Conservation (phyloP, 2,888 invertebrate species). For the Hypena proboscidalis region DNA sequence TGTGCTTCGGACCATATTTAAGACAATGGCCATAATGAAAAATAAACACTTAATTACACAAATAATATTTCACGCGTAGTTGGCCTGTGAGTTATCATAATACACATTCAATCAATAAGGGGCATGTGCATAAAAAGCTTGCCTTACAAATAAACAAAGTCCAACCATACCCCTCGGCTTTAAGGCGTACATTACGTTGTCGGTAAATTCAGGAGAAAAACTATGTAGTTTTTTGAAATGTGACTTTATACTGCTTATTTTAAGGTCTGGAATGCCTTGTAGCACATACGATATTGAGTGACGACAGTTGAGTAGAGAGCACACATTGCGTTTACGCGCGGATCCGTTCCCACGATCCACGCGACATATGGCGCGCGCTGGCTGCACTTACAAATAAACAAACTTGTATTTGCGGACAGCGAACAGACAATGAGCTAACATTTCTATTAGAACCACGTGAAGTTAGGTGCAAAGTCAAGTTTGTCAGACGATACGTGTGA, state of each 20-base stretch:
- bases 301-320: conserved; percentile 71
- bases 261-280: conserved; percentile 44
- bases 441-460: too few relatives aligned
- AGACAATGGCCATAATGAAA: conserved; percentile 41
- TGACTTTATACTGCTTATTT: conserved; percentile 43
- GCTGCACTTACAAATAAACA: conserved; percentile 71
- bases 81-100: conserved; percentile 66
- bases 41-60: conserved; percentile 55
- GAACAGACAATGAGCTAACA: too few relatives aligned
- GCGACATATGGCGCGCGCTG: conserved; percentile 83
- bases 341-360: conserved; percentile 81
- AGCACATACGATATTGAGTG: conserved; percentile 41
- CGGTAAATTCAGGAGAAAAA: conserved; percentile 17
- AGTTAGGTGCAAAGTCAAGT: too few relatives aligned
- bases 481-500: too few relatives aligned
- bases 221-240: conserved; percentile 39
- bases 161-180: conserved; percentile 14
- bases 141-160: conserved; percentile 37
- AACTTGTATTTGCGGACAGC: too few relatives aligned
- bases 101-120: conserved; percentile 69
- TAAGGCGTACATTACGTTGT: conserved; percentile 16
- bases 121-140: conserved; percentile 65
- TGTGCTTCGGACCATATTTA: background rate
- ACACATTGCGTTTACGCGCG: conserved; percentile 74
- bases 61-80: conserved; percentile 67